phyloP scores from a whole-genome alignment of 1,140 invertebrate species.

The Stratiolaelaps scimitus region DNA sequence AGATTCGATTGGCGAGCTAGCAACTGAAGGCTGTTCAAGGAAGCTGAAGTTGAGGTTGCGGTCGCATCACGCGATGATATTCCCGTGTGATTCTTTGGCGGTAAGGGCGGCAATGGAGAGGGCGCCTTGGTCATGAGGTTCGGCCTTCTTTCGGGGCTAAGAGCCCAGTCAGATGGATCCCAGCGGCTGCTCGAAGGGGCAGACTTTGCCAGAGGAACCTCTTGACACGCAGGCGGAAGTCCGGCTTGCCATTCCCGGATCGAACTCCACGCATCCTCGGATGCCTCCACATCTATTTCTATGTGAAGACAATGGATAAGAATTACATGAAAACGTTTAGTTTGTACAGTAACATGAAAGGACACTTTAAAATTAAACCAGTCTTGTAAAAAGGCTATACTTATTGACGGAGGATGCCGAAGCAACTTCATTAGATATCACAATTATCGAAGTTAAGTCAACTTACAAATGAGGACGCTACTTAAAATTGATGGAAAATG shows the following conservation, averaged over 20 bases:
- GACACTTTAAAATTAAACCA: no score
- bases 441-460: no score
- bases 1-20: background rate
- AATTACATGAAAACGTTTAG: no score
- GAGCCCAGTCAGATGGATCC: conserved; percentile 11
- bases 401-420: no score
- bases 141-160: background rate
- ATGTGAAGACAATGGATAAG: no score
- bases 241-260: conserved; percentile 20
- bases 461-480: no score
- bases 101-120: background rate
- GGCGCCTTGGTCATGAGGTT: background rate
- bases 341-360: no score
- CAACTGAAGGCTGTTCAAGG: conserved; percentile 15
- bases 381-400: no score
- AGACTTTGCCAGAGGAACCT: conserved; percentile 11
- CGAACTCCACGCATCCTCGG: conserved; percentile 22
- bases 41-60: background rate
- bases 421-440: no score
- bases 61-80: background rate
- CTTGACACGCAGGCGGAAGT: conserved; percentile 22
- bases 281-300: conserved; percentile 10
- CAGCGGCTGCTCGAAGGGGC: conserved; percentile 4
- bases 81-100: background rate
- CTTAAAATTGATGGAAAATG: no score